Evolutionary conservation across 1,140 invertebrate species (phyloP).

Genomic region (Saxidomus purpurata): DNA sequence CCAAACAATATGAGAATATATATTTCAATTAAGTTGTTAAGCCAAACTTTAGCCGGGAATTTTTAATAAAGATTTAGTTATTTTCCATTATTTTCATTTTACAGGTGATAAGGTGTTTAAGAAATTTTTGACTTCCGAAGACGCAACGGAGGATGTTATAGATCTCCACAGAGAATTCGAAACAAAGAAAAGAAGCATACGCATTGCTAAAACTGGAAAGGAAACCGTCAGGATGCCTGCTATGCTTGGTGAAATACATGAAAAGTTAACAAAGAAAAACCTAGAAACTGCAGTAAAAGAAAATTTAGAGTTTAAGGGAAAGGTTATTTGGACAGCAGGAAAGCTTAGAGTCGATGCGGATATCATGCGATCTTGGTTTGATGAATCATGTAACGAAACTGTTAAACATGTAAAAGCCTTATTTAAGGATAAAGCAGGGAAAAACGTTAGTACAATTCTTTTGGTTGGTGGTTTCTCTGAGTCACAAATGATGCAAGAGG

Average conservation of each 20-base stretch:
- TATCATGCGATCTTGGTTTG: conserved; percentile 23
- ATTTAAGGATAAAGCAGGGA: not conserved
- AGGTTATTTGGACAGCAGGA: not conserved
- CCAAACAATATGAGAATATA: no score
- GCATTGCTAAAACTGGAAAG: not conserved
- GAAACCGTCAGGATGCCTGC: not conserved
- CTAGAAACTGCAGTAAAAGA: not conserved
- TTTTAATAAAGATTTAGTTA: no score
- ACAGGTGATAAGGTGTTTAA: conserved; percentile 6
- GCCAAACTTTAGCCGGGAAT: no score
- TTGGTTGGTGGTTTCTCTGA: conserved; percentile 42
- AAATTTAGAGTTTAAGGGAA: not conserved
- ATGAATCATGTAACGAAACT: not conserved
- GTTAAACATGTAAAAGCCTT: conserved; percentile 23
- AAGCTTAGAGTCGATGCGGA: conserved; percentile 22
- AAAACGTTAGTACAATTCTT: not conserved
- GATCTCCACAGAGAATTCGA: conserved; percentile 44
- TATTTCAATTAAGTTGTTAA: no score
- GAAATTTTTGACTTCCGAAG: conserved; percentile 2
- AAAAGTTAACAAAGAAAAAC: not conserved
- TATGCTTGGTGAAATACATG: conserved; percentile 9
- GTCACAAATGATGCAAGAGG: not conserved
- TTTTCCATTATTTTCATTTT: no score
- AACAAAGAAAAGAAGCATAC: conserved; percentile 43
- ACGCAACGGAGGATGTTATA: not conserved